Evolutionary conservation across 1,140 invertebrate genomes (phyloP).

Genomic region (Microplitis mediator): DNA sequence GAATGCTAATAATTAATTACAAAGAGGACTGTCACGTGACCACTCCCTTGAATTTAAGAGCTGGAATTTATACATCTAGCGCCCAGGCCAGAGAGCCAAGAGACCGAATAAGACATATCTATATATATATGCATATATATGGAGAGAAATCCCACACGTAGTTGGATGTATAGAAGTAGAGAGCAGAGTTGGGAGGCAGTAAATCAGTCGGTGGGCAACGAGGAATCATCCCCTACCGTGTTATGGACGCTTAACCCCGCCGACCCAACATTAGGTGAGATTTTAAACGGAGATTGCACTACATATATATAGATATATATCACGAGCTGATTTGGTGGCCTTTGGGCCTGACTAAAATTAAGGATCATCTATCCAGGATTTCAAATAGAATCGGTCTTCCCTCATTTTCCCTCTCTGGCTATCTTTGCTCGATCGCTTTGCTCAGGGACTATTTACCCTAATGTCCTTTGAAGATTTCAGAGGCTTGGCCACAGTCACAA

Average conservation of each 20-base stretch:
- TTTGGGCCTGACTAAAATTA: slow-evolving; percentile 1
- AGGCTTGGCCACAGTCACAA: no score
- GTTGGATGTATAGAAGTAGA: neutral
- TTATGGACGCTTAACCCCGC: slow-evolving; percentile 20
- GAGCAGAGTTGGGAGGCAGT: neutral
- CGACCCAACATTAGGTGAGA: slow-evolving; percentile 22
- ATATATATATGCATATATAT: no score
- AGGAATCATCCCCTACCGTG: slow-evolving; percentile 24
- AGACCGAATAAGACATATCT: neutral
- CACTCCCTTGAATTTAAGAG: slow-evolving; percentile 9
- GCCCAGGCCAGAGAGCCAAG: neutral
- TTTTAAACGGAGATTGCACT: slow-evolving; percentile 23
- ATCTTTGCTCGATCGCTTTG: no score
- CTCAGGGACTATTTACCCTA: no score
- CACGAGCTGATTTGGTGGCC: slow-evolving; percentile 5
- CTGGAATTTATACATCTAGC: neutral
- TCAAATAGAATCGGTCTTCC: neutral
- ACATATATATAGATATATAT: slow-evolving; percentile 10
- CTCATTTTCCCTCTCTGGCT: neutral
- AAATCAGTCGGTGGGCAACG: slow-evolving; percentile 19
- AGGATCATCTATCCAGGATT: slow-evolving; percentile 11
- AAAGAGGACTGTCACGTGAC: neutral
- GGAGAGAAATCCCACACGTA: neutral
- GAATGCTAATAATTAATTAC: slow-evolving; percentile 2
- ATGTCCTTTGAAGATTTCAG: no score